phyloP scores from a whole-genome alignment of 2,113 vertebrate species.

The Sturnus vulgaris region DNA sequence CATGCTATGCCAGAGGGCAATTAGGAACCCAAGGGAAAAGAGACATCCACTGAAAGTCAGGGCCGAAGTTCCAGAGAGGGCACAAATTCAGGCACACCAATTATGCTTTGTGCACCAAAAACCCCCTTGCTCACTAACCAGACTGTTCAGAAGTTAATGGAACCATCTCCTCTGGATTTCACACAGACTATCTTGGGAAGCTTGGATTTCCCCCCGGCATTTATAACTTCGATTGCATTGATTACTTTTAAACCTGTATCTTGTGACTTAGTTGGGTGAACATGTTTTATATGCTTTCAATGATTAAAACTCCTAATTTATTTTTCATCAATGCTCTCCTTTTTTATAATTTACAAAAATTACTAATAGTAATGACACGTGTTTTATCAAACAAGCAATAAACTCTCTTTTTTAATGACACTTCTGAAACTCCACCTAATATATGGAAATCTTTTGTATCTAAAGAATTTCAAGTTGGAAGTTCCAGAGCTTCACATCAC shows the following conservation, averaged over 20 bases:
- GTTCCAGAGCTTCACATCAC: background rate
- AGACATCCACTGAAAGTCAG: background rate
- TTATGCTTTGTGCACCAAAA: background rate
- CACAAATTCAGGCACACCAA: background rate
- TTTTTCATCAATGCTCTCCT: background rate
- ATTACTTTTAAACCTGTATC: background rate
- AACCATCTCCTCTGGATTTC: background rate
- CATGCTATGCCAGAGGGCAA: background rate
- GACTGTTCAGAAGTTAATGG: background rate
- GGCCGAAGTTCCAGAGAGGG: background rate
- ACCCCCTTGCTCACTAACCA: background rate
- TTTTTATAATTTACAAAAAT: background rate
- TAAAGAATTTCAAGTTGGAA: background rate
- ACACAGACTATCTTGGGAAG: background rate
- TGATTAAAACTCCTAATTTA: background rate
- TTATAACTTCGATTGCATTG: background rate
- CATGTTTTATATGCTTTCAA: background rate
- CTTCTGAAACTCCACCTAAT: background rate
- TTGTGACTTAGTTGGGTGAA: background rate
- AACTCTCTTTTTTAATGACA: background rate
- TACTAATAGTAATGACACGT: background rate
- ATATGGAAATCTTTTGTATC: background rate
- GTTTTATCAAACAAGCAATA: background rate
- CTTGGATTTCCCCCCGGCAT: background rate
- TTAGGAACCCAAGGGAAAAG: fast-evolving